phyloP scores from a whole-genome alignment of 1,140 invertebrate species.

The Platyscapa corneri region DNA sequence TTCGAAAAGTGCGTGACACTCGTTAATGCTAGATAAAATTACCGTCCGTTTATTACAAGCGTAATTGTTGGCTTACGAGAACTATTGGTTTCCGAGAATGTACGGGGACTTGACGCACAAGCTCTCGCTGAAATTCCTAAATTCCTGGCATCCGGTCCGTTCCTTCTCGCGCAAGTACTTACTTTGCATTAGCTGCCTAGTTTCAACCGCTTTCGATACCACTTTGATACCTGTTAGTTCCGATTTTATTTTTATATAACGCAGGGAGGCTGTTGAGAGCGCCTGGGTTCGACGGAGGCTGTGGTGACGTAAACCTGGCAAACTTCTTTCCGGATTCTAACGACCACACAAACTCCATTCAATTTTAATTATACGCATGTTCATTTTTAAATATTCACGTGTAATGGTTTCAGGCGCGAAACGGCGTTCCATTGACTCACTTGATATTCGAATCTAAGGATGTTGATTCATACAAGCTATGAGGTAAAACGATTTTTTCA shows the following conservation, averaged over 20 bases:
- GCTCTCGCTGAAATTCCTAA: background rate
- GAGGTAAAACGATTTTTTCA: background rate
- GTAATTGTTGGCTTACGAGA: constrained; percentile 11
- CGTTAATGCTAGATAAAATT: background rate
- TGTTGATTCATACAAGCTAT: background rate
- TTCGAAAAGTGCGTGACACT: background rate
- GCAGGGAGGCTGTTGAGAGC: background rate
- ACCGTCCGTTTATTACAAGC: background rate
- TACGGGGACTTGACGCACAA: background rate
- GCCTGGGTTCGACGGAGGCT: background rate
- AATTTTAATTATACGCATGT: background rate
- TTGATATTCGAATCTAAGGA: background rate
- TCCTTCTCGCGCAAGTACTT: background rate
- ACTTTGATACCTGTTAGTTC: background rate
- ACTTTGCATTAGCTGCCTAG: background rate
- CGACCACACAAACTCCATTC: background rate
- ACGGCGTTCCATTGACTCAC: background rate
- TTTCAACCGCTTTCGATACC: background rate
- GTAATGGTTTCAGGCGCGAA: background rate
- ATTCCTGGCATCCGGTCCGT: background rate
- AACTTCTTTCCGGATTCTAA: background rate
- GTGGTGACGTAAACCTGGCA: too few relatives aligned
- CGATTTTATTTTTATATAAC: constrained; percentile 10
- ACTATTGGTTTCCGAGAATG: constrained; percentile 18
- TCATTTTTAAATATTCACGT: background rate